Conservation (phyloP, 1,140 invertebrate genomes). For the Mamestra configurata region DNA sequence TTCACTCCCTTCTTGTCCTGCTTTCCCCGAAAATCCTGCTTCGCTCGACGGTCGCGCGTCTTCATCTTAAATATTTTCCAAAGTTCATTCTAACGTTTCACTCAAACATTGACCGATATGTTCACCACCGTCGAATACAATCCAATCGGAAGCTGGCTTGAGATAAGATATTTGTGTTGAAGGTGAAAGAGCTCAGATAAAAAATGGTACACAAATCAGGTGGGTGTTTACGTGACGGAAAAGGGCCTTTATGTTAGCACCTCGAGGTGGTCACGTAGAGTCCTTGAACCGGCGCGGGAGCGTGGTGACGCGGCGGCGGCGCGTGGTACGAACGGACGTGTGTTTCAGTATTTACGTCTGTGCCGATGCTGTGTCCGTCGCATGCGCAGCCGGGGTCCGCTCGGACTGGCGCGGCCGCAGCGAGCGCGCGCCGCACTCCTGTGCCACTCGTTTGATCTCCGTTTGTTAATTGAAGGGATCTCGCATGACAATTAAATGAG, state of each 20-base stretch:
- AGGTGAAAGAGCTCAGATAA: slow-evolving; percentile 78
- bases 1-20: slow-evolving; percentile 67
- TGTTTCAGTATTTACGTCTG: slow-evolving; percentile 67
- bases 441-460: slow-evolving; percentile 60
- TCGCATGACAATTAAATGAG: slow-evolving; percentile 65
- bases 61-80: slow-evolving; percentile 72
- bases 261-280: slow-evolving; percentile 74
- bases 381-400: slow-evolving; percentile 61
- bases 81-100: slow-evolving; percentile 53
- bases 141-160: slow-evolving; percentile 61
- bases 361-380: slow-evolving; percentile 34
- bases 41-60: slow-evolving; percentile 66
- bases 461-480: slow-evolving; percentile 79
- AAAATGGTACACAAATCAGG: slow-evolving; percentile 74
- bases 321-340: slow-evolving; percentile 26
- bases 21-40: slow-evolving; percentile 62
- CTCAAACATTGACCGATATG: slow-evolving; percentile 54
- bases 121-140: slow-evolving; percentile 54
- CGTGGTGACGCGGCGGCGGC: slow-evolving; percentile 25
- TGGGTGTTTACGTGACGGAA: slow-evolving; percentile 72
- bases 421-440: slow-evolving; percentile 59
- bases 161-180: slow-evolving; percentile 82
- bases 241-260: slow-evolving; percentile 77
- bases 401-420: slow-evolving; percentile 66
- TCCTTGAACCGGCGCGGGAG: slow-evolving; percentile 71